Conservation (phyloP, 1,140 invertebrate species). For the Lepidurus packardi region DNA sequence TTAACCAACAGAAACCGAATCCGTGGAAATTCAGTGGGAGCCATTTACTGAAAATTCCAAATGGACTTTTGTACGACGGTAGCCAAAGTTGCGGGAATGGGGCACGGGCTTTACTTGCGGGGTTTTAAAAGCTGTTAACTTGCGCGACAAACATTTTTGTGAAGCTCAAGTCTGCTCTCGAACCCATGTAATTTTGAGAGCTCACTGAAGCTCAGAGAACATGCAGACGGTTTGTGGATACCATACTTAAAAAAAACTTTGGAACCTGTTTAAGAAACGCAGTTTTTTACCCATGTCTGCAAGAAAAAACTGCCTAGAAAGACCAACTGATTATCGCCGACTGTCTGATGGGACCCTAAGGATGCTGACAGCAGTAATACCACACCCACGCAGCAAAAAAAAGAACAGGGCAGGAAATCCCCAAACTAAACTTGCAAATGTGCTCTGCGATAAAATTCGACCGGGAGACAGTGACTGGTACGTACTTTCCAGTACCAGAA, state of each 20-base stretch:
- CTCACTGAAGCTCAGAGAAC: neutral
- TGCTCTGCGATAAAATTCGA: no score
- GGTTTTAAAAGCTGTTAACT: conserved; percentile 10
- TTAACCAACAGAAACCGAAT: no score
- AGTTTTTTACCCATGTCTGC: neutral
- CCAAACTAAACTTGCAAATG: no score
- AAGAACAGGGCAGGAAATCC: no score
- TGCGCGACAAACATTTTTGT: neutral
- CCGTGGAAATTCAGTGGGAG: no score
- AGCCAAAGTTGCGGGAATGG: neutral
- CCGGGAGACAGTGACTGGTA: no score
- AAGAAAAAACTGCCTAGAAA: no score
- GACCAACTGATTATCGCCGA: no score
- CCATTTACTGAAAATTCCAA: neutral
- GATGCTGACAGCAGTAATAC: no score
- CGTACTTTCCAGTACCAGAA: no score
- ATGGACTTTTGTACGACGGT: neutral
- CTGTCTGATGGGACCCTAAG: no score
- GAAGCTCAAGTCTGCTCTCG: neutral
- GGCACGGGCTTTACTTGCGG: neutral
- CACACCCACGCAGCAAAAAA: no score
- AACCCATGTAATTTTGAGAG: neutral
- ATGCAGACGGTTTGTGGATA: neutral
- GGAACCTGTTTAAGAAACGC: neutral
- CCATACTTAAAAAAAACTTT: neutral